These are phyloP conservation scores for Leptura quadrifasciata DNA, from an alignment of 2,888 invertebrate genomes.

Conservation along the genomic window DNA sequence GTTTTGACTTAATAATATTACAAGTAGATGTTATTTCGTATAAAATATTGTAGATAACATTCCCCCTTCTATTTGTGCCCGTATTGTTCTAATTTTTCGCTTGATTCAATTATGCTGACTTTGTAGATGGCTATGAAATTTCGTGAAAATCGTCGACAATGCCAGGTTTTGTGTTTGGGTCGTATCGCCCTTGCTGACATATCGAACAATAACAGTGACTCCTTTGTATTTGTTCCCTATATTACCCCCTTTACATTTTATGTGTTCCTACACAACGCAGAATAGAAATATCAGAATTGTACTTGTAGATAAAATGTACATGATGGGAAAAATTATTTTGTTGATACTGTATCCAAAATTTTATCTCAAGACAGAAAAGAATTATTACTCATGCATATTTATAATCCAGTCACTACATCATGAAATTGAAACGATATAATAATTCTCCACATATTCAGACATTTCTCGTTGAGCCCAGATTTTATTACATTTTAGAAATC, in stretches of 20 bases:
- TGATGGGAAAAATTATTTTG: too few species aligned
- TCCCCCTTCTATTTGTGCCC: neutral
- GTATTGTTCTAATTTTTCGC: neutral
- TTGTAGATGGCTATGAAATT: neutral
- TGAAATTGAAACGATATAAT: too few species aligned
- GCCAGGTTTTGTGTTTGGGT: neutral
- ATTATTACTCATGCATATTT: too few species aligned
- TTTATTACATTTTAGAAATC: too few species aligned
- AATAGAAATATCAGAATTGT: neutral
- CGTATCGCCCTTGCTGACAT: conserved; percentile 9
- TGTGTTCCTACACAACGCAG: neutral
- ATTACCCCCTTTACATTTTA: neutral
- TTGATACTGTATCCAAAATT: too few species aligned
- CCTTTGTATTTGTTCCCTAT: neutral
- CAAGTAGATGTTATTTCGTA: neutral
- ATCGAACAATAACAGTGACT: neutral
- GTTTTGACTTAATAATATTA: neutral
- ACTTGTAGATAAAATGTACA: neutral
- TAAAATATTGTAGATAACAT: neutral
- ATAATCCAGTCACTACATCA: too few species aligned
- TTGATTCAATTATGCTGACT: neutral
- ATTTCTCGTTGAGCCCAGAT: too few species aligned
- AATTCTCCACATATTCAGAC: too few species aligned
- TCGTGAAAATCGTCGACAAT: neutral
- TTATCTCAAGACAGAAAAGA: too few species aligned